These are phyloP conservation scores for Spisula subtruncata DNA, from an alignment of 2,888 invertebrate genomes.

Conservation along the genomic window DNA sequence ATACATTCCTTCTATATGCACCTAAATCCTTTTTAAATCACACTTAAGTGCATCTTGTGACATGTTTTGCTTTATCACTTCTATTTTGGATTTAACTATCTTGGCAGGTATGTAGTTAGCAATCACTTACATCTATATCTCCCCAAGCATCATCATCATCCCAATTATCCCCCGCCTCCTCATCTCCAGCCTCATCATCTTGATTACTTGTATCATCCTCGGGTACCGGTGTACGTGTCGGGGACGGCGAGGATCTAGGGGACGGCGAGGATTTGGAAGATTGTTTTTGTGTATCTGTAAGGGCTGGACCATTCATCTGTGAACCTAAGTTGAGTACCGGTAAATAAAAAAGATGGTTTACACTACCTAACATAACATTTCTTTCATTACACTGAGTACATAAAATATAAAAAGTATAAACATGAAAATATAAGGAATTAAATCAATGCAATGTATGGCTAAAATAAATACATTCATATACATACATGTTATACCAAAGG, in stretches of 20 bases:
- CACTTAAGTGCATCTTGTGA: too few relatives aligned
- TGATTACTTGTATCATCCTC: conserved; percentile 5
- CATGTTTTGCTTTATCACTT: too few relatives aligned
- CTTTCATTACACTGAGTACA: too few relatives aligned
- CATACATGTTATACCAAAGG: too few relatives aligned
- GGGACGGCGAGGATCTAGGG: conserved; percentile 20
- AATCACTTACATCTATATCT: conserved; percentile 93
- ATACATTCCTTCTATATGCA: too few relatives aligned
- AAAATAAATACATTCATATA: too few relatives aligned
- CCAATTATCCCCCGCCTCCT: conserved; percentile 91
- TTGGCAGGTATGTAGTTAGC: background rate
- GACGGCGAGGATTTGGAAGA: conserved; percentile 10
- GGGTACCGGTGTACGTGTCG: conserved; percentile 3
- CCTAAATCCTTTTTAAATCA: too few relatives aligned
- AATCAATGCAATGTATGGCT: too few relatives aligned
- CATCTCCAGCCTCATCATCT: conserved; percentile 64
- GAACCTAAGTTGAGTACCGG: conserved; percentile 30
- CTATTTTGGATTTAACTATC: background rate
- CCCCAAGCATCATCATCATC: conserved; percentile 93
- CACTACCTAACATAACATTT: too few relatives aligned
- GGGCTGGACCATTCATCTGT: conserved; percentile 35
- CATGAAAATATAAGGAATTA: too few relatives aligned
- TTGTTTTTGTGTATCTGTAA: conserved; percentile 10
- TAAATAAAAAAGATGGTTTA: too few relatives aligned
- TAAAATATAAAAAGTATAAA: too few relatives aligned